These are phyloP conservation scores for Zaprionus gabonicus DNA, from an alignment of 1,140 invertebrate genomes.

Conservation along the genomic window DNA sequence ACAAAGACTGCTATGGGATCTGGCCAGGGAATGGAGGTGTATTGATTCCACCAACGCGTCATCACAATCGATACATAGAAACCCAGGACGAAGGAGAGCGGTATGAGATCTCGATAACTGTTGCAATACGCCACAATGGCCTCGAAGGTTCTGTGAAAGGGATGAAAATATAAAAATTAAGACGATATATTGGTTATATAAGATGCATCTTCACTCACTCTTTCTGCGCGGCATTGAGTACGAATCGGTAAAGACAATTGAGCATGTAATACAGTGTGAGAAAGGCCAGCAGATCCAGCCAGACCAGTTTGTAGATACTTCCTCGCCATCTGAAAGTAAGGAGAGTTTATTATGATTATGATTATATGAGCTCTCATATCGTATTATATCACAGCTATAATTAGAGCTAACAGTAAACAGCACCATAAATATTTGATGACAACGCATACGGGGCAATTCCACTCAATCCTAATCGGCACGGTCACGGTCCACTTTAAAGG, in stretches of 20 bases:
- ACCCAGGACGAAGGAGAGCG: slow-evolving; percentile 94
- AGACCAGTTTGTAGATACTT: slow-evolving; percentile 98
- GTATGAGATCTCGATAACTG: slow-evolving; percentile 92
- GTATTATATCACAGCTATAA: slow-evolving; percentile 51
- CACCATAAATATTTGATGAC: slow-evolving; percentile 25
- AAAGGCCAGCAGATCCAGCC: slow-evolving; percentile 96
- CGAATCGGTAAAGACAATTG: slow-evolving; percentile 94
- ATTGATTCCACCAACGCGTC: slow-evolving; percentile 97
- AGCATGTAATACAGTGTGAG: slow-evolving; percentile 92
- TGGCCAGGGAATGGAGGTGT: slow-evolving; percentile 91
- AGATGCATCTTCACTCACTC: slow-evolving; percentile 87
- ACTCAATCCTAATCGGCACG: neutral
- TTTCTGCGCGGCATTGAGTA: slow-evolving; percentile 91
- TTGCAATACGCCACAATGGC: slow-evolving; percentile 91
- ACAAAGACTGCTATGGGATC: slow-evolving; percentile 95
- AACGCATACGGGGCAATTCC: slow-evolving; percentile 9
- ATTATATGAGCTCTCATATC: neutral
- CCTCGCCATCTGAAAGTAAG: slow-evolving; percentile 94
- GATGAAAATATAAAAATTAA: neutral
- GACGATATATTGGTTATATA: neutral
- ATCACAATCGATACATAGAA: slow-evolving; percentile 98
- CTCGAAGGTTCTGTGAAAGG: slow-evolving; percentile 90
- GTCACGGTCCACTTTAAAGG: neutral
- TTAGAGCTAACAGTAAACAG: slow-evolving; percentile 42
- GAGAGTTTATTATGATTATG: slow-evolving; percentile 11